phyloP scores from a whole-genome alignment of 2,797 vertebrate species.

The Ceyx erithaca region DNA sequence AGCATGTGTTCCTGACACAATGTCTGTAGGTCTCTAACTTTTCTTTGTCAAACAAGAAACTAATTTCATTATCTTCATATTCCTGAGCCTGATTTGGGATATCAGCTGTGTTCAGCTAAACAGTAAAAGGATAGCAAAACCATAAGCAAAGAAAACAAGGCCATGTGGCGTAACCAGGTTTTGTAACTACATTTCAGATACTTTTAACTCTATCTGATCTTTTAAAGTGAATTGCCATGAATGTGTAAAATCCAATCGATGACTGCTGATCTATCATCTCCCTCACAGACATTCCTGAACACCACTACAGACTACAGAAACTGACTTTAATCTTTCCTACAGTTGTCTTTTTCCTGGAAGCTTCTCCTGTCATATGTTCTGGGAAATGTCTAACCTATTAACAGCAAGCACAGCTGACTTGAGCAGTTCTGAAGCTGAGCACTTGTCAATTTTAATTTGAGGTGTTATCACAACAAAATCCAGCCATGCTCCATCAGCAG shows the following conservation, averaged over 20 bases:
- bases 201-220: background rate
- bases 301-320: background rate
- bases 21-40: background rate
- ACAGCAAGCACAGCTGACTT: background rate
- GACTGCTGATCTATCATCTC: background rate
- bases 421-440: background rate
- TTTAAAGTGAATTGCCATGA: background rate
- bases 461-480: conserved; percentile 33
- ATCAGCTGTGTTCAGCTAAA: background rate
- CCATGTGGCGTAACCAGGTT: background rate
- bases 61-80: background rate
- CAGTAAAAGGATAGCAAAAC: background rate
- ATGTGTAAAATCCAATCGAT: background rate
- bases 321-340: background rate
- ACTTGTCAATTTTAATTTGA: conserved; percentile 39
- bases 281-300: background rate
- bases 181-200: background rate
- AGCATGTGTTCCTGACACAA: background rate
- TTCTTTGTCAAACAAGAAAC: background rate
- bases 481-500: background rate
- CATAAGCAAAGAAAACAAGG: background rate
- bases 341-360: background rate
- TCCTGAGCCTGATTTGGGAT: background rate
- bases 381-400: background rate
- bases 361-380: background rate